A percentile compares a stretch with the other conserved stretches of the same genome.
These are phyloP conservation scores for Halocynthia aurantium DNA, from an alignment of 23 tunicate species.

Conservation along the genomic window DNA sequence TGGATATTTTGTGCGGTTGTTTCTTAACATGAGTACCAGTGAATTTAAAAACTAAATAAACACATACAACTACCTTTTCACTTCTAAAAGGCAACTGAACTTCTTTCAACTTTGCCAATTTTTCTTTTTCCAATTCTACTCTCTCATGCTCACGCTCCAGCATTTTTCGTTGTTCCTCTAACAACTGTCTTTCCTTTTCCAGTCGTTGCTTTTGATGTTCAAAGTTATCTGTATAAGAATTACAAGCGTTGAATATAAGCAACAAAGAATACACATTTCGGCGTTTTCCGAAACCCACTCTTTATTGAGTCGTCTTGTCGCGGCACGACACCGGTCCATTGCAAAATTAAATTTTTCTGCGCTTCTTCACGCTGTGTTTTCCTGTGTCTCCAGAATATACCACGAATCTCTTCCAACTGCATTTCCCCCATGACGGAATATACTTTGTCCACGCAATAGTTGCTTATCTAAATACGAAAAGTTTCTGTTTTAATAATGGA, in stretches of 20 bases:
- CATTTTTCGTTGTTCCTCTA: constrained; percentile 1
- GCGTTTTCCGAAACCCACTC: background rate
- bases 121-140: constrained; percentile 8
- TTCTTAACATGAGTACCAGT: too few relatives aligned
- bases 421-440: constrained; percentile 27
- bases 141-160: background rate
- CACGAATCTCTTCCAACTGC: constrained; percentile 27
- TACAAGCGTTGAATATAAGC: too few relatives aligned
- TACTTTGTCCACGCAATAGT: constrained; percentile 15
- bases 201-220: background rate
- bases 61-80: background rate
- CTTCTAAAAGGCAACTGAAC: background rate
- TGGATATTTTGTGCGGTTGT: too few relatives aligned
- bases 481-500: constrained; percentile 1
- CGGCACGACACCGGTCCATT: too few relatives aligned
- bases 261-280: background rate
- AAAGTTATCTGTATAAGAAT: too few relatives aligned
- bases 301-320: too few relatives aligned
- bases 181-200: background rate
- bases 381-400: constrained; percentile 5
- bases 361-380: constrained; percentile 4
- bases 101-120: background rate
- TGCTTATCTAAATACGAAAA: too few relatives aligned
- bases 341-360: background rate
- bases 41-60: too few relatives aligned